Evolutionary conservation across 2,888 invertebrate genomes (phyloP), one percentile per base, ranked within the genome.

Genomic region (Apamea epomidion): DNA sequence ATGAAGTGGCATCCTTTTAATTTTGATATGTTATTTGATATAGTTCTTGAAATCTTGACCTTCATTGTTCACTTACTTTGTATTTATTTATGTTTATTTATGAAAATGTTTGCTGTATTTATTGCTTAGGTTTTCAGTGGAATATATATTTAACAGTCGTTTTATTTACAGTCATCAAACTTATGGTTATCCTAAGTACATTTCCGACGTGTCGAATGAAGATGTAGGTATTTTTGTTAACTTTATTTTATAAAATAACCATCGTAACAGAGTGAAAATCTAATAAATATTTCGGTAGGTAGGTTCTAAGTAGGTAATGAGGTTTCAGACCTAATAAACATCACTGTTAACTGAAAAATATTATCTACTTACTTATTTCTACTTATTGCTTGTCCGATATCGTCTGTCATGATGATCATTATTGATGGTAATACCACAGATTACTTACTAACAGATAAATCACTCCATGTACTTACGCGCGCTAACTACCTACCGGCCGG

Each of bases 221-320:
- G 70, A 32, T 65, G 37, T n/a, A n/a, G n/a, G n/a, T 51, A 16
- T 12, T n/a, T 65, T 62, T 37, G 0, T 54, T 48, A 65, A 65
- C 14, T 70, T 70, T 84, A 58, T 62, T 82, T 76, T 54, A 62
- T 67, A n/a, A 80, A 76, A 72, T 73, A 67, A 32, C 25, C n/a
- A 37, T 62, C 18, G 72, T 73, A 45, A 32, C 12, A 14, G 7
- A 25, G 58, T 80, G 32, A 48, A 60, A 7, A 42, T 58, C 62
- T 0, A 71, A 48, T 74, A 32, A 64, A 64, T 58, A 14, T 45
- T 37, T 37, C 10, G 21, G 37, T 7, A 62, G 32, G 2, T 37
- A 42, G 42, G 42, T 42, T 42, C 42, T 42, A 21, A 16, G 16
- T 14, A 21, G 7, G 25, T 65, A 29, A 72, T 58, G n/a, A 72